phyloP scores from a whole-genome alignment of 2,113 vertebrate species.

The Noturus placidus region DNA sequence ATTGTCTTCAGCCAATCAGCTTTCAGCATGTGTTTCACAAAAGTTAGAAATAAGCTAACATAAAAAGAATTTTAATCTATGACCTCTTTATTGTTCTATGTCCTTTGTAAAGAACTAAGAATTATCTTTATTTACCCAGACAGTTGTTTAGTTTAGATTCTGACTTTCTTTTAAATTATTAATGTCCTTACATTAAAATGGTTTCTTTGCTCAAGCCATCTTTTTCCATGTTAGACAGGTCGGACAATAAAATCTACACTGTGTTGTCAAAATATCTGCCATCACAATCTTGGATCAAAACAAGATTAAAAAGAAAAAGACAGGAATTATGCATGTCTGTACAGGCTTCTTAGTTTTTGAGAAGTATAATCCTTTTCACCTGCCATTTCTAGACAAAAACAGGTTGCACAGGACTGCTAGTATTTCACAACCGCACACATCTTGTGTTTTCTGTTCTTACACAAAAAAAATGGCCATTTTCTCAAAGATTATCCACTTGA shows the following conservation, averaged over 20 bases:
- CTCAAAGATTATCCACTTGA: too few relatives aligned
- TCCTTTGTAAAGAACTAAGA: too few relatives aligned
- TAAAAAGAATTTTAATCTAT: too few relatives aligned
- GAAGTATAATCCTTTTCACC: conserved; percentile 62
- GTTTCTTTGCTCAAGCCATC: background rate
- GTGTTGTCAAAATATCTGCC: conserved; percentile 46
- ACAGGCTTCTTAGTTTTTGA: conserved; percentile 53
- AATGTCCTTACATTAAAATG: background rate
- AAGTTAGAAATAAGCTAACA: too few relatives aligned
- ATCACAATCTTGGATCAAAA: conserved; percentile 16
- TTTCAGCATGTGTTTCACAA: too few relatives aligned
- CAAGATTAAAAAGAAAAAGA: background rate
- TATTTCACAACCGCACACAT: conserved; percentile 62
- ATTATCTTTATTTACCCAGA: background rate
- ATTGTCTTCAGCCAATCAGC: too few relatives aligned
- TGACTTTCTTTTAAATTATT: background rate
- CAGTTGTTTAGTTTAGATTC: background rate
- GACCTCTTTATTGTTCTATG: too few relatives aligned
- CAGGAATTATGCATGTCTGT: conserved; percentile 55
- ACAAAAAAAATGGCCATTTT: background rate
- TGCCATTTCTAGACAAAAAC: conserved; percentile 58
- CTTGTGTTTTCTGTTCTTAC: conserved; percentile 27
- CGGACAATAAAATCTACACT: conserved; percentile 22
- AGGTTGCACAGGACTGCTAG: conserved; percentile 39
- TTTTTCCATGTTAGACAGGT: background rate